Percentiles rank a stretch among this genome's conserved stretches.
These are phyloP conservation scores for Pyrgilauda ruficollis DNA, from an alignment of 2,113 vertebrate species.

Conservation along the genomic window DNA sequence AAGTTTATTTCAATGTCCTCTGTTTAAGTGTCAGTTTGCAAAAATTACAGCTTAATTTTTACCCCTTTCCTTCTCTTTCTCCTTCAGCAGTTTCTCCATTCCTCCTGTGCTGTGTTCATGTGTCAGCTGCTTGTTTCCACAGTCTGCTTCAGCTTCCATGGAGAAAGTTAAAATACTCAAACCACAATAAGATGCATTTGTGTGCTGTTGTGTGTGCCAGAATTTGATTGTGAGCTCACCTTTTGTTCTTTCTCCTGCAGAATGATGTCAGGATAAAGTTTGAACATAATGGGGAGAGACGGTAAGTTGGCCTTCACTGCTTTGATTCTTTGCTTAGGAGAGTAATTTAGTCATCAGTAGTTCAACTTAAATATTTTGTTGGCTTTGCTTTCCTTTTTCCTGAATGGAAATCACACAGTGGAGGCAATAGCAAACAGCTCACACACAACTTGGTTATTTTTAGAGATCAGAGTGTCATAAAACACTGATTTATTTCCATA, in stretches of 20 bases:
- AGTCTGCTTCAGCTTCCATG: background rate
- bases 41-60: background rate
- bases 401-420: background rate
- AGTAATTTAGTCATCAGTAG: background rate
- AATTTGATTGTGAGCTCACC: constrained; percentile 11
- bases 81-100: background rate
- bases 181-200: fast-evolving
- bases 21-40: background rate
- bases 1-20: background rate
- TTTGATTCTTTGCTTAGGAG: background rate
- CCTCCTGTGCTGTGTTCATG: background rate
- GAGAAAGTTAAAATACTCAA: background rate
- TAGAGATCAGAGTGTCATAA: background rate
- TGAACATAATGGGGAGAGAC: constrained; percentile 90
- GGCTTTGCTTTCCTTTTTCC: background rate
- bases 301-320: constrained; percentile 75
- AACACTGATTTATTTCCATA: background rate
- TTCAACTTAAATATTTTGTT: background rate
- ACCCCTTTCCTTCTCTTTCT: background rate
- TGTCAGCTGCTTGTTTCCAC: background rate
- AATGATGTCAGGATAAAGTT: constrained; percentile 96
- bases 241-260: constrained; percentile 70
- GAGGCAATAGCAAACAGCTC: background rate
- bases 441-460: background rate
- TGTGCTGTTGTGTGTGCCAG: background rate